Percentiles rank a stretch among this genome's conserved stretches.
phyloP scores from a whole-genome alignment of 2,797 vertebrate genomes.

The Pyrocephalus nanus region DNA sequence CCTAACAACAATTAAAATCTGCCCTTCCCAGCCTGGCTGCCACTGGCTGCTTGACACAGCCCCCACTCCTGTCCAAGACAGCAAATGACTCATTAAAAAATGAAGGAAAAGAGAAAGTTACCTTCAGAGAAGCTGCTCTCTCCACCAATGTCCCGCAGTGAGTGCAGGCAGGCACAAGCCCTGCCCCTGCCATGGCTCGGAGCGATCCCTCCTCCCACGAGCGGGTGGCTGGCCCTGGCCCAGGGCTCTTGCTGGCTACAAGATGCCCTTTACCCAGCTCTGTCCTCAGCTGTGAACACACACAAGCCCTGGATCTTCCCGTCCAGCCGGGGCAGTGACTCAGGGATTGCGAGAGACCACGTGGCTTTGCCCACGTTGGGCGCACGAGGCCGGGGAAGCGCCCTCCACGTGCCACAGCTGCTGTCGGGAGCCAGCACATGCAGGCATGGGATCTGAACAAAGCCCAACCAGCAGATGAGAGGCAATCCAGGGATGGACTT shows the following conservation, averaged over 20 bases:
- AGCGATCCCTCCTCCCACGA: background rate
- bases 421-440: accelerated
- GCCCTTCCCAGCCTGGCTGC: background rate
- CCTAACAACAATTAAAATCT: accelerated
- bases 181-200: background rate
- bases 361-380: background rate
- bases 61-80: background rate
- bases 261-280: background rate
- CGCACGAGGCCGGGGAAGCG: accelerated
- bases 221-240: background rate
- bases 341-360: background rate
- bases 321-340: background rate
- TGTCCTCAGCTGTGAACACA: accelerated
- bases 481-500: background rate
- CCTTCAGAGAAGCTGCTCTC: background rate
- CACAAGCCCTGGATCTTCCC: background rate
- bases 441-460: accelerated
- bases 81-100: background rate
- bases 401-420: background rate
- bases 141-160: background rate
- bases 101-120: background rate
- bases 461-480: accelerated
- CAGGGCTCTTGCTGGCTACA: background rate
- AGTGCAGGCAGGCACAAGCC: background rate
- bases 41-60: background rate